phyloP scores from a whole-genome alignment of 2,797 vertebrate species.

The Gymnocypris eckloni region DNA sequence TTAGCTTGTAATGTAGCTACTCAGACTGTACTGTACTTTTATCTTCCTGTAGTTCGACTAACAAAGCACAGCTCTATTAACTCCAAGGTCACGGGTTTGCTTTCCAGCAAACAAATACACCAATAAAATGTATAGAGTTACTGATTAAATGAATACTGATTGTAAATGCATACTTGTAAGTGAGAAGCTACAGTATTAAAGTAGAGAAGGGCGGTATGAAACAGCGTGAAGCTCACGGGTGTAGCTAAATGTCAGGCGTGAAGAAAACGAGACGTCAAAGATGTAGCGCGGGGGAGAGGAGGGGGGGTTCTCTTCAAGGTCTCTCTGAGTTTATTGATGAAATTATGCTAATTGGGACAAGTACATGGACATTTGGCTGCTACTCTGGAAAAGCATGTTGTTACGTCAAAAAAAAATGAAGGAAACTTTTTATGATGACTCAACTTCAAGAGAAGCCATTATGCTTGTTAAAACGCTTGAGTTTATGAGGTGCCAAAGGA shows the following conservation, averaged over 20 bases:
- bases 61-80: background rate
- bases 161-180: background rate
- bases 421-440: slow-evolving; percentile 46
- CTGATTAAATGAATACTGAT: background rate
- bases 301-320: slow-evolving; percentile 56
- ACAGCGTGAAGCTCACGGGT: background rate
- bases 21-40: background rate
- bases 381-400: slow-evolving; percentile 29
- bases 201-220: background rate
- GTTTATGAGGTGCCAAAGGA: slow-evolving; percentile 34
- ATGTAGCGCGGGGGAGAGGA: slow-evolving; percentile 30
- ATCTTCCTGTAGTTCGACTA: background rate
- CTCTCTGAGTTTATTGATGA: slow-evolving; percentile 63
- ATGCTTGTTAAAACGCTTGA: slow-evolving; percentile 16
- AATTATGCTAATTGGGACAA: slow-evolving; percentile 62
- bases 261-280: slow-evolving; percentile 48
- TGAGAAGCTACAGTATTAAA: background rate
- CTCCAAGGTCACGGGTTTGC: background rate
- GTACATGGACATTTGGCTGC: slow-evolving; percentile 58
- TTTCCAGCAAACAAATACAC: background rate
- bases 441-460: slow-evolving; percentile 53
- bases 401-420: background rate
- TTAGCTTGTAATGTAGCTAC: background rate
- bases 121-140: background rate
- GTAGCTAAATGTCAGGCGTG: slow-evolving; percentile 46